Conservation (phyloP, 2,797 vertebrate genomes). For the Dendrocincla tyrannina region DNA sequence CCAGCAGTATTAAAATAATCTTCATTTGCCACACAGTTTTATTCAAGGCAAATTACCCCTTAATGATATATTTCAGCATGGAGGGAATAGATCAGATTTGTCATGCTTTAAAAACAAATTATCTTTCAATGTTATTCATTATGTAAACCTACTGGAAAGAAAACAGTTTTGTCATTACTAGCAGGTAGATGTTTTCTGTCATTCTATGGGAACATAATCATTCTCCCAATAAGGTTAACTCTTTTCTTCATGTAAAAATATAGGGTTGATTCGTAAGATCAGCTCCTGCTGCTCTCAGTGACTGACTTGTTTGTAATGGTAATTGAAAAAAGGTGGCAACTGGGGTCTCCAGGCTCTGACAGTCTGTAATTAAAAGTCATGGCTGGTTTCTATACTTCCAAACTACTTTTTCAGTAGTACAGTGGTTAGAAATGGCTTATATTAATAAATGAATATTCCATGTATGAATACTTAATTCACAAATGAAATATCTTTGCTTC, state of each 20-base stretch:
- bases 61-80: neutral
- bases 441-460: neutral
- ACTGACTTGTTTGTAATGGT: neutral
- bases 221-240: neutral
- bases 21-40: constrained; percentile 4
- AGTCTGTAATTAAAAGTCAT: neutral
- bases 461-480: neutral
- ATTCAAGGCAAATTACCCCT: neutral
- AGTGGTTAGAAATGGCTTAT: neutral
- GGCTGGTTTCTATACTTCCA: neutral
- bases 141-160: neutral
- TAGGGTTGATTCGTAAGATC: neutral
- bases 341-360: neutral
- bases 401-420: neutral
- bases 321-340: neutral
- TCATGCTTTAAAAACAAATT: constrained; percentile 18
- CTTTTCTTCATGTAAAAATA: neutral
- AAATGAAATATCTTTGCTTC: neutral
- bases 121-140: neutral
- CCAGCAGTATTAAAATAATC: neutral
- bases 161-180: neutral
- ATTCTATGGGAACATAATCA: neutral
- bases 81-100: neutral
- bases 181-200: neutral
- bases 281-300: neutral